Evolutionary conservation across 2,113 vertebrate species (phyloP).

Genomic region (Gymnarchus niloticus): DNA sequence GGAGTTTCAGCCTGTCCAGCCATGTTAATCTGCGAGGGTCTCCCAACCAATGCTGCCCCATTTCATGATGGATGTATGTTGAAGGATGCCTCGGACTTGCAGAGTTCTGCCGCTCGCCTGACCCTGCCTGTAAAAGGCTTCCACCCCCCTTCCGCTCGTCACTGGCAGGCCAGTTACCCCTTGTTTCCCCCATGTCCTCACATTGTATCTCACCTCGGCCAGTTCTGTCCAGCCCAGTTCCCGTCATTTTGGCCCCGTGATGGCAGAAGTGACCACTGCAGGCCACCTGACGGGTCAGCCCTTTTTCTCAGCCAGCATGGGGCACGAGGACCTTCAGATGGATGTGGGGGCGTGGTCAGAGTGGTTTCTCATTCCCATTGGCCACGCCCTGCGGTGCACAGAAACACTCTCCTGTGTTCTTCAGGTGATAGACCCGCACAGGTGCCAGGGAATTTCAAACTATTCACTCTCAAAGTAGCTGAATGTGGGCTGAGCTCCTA

Average conservation of each 20-base stretch:
- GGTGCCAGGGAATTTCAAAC: neutral
- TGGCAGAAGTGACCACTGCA: neutral
- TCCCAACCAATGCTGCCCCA: neutral
- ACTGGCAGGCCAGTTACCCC: neutral
- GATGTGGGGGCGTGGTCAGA: neutral
- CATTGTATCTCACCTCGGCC: neutral
- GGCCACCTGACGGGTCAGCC: too few species aligned
- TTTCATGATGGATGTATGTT: too few species aligned
- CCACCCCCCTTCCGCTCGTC: neutral
- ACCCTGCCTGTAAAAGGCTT: neutral
- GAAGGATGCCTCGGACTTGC: neutral
- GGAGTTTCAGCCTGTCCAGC: neutral
- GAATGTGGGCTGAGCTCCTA: neutral
- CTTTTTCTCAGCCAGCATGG: too few species aligned
- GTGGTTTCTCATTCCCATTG: neutral
- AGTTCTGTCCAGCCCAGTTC: neutral
- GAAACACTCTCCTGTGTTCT: neutral
- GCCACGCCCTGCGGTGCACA: neutral
- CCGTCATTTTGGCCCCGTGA: neutral
- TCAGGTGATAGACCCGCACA: neutral
- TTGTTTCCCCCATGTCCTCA: neutral
- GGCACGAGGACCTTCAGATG: neutral
- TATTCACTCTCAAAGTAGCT: neutral
- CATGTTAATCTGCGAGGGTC: neutral
- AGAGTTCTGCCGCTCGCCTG: neutral